phyloP scores from a whole-genome alignment of 2,888 invertebrate species.

The Oscheius sp. region DNA sequence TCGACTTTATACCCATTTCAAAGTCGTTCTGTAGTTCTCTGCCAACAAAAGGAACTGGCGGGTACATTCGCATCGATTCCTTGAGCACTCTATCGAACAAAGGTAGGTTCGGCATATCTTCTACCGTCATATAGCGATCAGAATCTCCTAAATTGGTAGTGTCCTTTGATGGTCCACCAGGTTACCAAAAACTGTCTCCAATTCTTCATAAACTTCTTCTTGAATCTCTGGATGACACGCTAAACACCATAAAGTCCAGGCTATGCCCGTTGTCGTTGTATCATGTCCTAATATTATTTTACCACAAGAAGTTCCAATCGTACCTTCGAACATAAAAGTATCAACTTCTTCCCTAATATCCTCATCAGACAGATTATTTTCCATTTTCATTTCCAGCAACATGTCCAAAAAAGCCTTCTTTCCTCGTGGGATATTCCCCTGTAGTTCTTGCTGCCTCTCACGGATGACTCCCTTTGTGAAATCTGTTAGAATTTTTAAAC shows the following conservation, averaged over 20 bases:
- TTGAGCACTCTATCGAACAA: slow-evolving; percentile 71
- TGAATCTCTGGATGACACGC: slow-evolving; percentile 74
- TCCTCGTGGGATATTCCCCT: neutral
- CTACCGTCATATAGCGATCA: slow-evolving; percentile 69
- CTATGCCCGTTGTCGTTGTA: slow-evolving; percentile 74
- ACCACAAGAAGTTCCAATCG: too few relatives aligned
- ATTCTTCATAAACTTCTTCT: slow-evolving; percentile 53
- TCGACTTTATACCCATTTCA: slow-evolving; percentile 45
- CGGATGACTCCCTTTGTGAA: slow-evolving; percentile 32
- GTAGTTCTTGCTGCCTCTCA: slow-evolving; percentile 19
- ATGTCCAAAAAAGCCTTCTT: slow-evolving; percentile 75
- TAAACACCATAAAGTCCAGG: slow-evolving; percentile 74
- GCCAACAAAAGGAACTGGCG: slow-evolving; percentile 58
- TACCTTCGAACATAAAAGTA: slow-evolving; percentile 76
- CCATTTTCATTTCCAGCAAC: slow-evolving; percentile 74
- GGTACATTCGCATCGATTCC: slow-evolving; percentile 58
- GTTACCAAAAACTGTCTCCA: slow-evolving; percentile 34
- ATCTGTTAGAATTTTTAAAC: slow-evolving; percentile 24
- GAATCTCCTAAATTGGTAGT: slow-evolving; percentile 35
- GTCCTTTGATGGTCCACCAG: neutral
- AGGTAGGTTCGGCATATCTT: slow-evolving; percentile 64
- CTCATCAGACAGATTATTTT: slow-evolving; percentile 73
- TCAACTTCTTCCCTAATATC: slow-evolving; percentile 75
- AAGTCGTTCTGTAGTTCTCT: slow-evolving; percentile 49
- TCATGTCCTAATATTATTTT: slow-evolving; percentile 72